Base-by-base conservation (phyloP, 2,888 invertebrate genomes). In the Andricus quercusramuli region DNA sequence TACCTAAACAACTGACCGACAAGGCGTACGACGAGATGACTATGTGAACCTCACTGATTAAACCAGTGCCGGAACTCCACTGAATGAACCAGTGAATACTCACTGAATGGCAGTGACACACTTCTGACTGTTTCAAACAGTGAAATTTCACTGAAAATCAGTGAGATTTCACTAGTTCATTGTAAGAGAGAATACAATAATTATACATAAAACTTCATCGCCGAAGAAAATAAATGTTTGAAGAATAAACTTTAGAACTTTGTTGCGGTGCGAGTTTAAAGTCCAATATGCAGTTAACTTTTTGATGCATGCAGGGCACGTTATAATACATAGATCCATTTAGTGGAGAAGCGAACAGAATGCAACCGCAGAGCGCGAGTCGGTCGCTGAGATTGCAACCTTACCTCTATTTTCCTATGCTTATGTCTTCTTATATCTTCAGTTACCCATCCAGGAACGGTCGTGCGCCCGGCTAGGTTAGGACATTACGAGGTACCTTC, bases 251-350 rank as follows among this genome's bases (percentile, higher is more conserved):
- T 8, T n/a, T 0, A 56, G 56, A 56, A n/a, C 9, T n/a, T 56
- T n/a, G 56, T 68, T 68, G 22, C 2, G 0, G 51, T 29, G 41
- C 51, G 66, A 81, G 79, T 82, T 85, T 86, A 85, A 86, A 83
- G 82, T 85, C 84, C 87, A 88, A 88, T 88, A 88, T 88, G 87
- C 87, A 88, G 87, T 88, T 87, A 86, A 84, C 84, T 76, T 65
- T 32, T 47, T 64, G 51, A 59, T 64, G 76, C 67, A 70, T 68
- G 66, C 51, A 47, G 44, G 64, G 56, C 41, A 47, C 66, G 80
- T 84, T 80, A 87, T 87, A 86, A 87, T 86, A 85, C 84, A 79
- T 86, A 37, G 37, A 37, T 37, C 84, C 86, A 84, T 85, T 87
- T 86, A 77, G 82, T 47, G 47, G 29, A 70, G 47, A 47, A 47